Conservation (phyloP, 2,113 vertebrate species). For the Callipepla squamata region DNA sequence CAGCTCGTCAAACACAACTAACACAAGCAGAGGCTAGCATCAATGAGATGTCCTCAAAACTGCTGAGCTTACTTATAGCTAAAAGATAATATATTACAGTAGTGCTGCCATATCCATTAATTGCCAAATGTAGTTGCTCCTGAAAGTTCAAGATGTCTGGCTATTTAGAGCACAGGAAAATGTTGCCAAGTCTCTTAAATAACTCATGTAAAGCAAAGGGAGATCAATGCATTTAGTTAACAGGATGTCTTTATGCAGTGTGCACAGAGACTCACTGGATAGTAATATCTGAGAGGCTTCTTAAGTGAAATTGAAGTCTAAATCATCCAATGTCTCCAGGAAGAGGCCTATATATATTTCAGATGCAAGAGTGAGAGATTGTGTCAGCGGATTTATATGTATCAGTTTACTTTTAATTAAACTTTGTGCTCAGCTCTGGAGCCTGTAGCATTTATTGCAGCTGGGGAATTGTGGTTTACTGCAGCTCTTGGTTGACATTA, state of each 20-base stretch:
- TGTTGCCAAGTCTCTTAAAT: neutral
- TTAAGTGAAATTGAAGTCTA: constrained; percentile 1
- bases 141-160: neutral
- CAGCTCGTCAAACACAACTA: neutral
- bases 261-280: neutral
- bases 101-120: neutral
- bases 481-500: neutral
- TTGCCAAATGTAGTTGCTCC: neutral
- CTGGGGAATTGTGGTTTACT: neutral
- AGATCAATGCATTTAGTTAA: neutral
- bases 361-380: neutral
- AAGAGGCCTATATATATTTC: neutral
- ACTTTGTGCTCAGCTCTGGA: neutral
- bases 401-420: constrained; percentile 13
- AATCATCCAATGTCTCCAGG: neutral
- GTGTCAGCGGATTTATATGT: neutral
- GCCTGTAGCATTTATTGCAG: constrained; percentile 9
- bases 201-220: neutral
- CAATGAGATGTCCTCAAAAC: neutral
- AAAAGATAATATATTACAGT: neutral
- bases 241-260: neutral
- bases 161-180: neutral
- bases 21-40: neutral
- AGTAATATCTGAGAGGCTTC: neutral
- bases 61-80: neutral